phyloP scores from a whole-genome alignment of 2,797 vertebrate genomes.

The Cercopithecus neglectus region DNA sequence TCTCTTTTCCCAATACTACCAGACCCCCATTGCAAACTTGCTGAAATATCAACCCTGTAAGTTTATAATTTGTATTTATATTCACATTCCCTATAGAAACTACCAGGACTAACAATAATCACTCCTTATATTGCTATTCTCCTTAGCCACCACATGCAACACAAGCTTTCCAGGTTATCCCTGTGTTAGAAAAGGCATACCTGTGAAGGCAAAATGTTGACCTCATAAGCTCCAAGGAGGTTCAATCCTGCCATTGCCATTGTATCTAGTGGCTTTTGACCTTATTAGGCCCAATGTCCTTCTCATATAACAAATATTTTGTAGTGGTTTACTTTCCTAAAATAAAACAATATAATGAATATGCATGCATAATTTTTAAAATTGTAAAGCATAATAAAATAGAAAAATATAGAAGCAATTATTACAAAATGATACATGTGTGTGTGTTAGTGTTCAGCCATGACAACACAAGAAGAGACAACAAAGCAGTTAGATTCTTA shows the following conservation, averaged over 20 bases:
- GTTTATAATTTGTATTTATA: background rate
- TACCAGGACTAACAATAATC: background rate
- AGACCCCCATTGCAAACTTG: background rate
- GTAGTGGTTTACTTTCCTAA: background rate
- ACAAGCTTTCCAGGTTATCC: background rate
- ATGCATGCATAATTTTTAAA: background rate
- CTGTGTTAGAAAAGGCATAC: background rate
- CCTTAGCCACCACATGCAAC: background rate
- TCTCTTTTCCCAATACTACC: fast-evolving
- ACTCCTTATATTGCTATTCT: background rate
- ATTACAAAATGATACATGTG: background rate
- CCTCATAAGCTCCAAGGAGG: background rate
- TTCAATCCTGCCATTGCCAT: background rate
- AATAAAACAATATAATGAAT: background rate
- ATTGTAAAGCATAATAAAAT: background rate
- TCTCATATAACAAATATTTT: background rate
- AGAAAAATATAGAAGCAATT: background rate
- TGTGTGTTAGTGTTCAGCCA: background rate
- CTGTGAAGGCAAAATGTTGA: background rate
- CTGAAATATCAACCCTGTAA: background rate
- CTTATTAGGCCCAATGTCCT: background rate
- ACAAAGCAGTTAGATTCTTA: background rate
- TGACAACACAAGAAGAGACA: background rate
- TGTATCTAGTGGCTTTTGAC: background rate
- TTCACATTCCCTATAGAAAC: background rate